Evolutionary conservation across 2,888 invertebrate genomes (phyloP).

Genomic region (Tenodera sinensis): DNA sequence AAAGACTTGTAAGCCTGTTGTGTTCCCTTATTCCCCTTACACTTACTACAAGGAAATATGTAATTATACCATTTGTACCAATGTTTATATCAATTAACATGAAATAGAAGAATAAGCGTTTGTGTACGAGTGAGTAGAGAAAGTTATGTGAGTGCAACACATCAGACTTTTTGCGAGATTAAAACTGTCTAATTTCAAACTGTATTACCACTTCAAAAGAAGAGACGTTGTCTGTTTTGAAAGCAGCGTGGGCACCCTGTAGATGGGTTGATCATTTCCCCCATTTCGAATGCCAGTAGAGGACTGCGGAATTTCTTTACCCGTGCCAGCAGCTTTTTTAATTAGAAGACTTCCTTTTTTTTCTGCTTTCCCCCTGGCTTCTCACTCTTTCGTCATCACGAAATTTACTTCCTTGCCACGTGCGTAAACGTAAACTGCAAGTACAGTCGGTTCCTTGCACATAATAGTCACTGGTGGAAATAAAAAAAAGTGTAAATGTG

Average conservation of each 20-base stretch:
- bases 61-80: too few relatives aligned
- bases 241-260: neutral
- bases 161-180: too few relatives aligned
- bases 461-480: neutral
- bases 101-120: too few relatives aligned
- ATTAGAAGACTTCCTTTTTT: neutral
- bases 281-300: neutral
- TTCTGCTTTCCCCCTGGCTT: neutral
- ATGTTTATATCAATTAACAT: too few relatives aligned
- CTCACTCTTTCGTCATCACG: neutral
- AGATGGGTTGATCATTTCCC: neutral
- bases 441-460: neutral
- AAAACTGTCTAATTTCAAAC: too few relatives aligned
- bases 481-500: too few relatives aligned
- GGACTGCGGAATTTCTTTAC: neutral
- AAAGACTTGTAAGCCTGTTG: too few relatives aligned
- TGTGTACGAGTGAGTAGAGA: too few relatives aligned
- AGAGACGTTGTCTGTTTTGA: neutral
- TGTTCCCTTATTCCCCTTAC: too few relatives aligned
- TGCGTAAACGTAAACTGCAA: neutral
- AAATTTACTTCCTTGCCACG: neutral
- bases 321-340: conserved; percentile 11
- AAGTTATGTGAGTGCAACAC: too few relatives aligned
- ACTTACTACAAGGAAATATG: too few relatives aligned
- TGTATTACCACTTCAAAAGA: neutral